These are phyloP conservation scores for Elymnias hypermnestra DNA, from an alignment of 1,140 invertebrate genomes.

Conservation along the genomic window DNA sequence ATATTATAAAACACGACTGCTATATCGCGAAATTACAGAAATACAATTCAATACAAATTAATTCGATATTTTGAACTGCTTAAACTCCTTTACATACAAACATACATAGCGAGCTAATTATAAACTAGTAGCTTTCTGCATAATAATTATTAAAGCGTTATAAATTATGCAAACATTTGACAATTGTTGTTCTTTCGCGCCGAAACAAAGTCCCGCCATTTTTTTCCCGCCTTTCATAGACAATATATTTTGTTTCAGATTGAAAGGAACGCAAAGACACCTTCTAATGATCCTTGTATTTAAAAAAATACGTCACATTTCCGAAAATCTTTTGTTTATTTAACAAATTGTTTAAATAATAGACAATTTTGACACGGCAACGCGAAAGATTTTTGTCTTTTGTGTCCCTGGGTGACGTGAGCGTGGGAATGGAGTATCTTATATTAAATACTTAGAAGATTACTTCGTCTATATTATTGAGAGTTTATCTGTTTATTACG, in stretches of 20 bases:
- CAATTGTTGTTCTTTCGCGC: conserved; percentile 18
- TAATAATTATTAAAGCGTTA: no score
- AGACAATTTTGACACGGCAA: conserved; percentile 6
- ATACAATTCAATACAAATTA: no score
- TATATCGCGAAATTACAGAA: no score
- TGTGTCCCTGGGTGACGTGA: not conserved
- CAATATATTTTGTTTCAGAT: not conserved
- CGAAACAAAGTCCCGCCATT: conserved; percentile 13
- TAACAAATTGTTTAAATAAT: not conserved
- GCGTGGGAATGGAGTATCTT: not conserved
- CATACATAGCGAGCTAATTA: no score
- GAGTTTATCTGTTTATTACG: no score
- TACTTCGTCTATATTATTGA: no score
- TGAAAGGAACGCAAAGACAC: not conserved
- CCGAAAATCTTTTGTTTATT: not conserved
- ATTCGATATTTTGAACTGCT: no score
- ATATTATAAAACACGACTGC: no score
- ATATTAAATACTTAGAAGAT: not conserved
- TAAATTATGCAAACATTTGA: no score
- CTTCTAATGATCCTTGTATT: not conserved
- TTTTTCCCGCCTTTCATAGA: conserved; percentile 5
- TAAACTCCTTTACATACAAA: no score
- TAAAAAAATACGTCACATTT: not conserved
- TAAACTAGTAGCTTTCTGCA: no score
- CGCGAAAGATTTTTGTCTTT: not conserved